Conservation (phyloP, 2,113 vertebrate genomes). For the Perca schrenkii region DNA sequence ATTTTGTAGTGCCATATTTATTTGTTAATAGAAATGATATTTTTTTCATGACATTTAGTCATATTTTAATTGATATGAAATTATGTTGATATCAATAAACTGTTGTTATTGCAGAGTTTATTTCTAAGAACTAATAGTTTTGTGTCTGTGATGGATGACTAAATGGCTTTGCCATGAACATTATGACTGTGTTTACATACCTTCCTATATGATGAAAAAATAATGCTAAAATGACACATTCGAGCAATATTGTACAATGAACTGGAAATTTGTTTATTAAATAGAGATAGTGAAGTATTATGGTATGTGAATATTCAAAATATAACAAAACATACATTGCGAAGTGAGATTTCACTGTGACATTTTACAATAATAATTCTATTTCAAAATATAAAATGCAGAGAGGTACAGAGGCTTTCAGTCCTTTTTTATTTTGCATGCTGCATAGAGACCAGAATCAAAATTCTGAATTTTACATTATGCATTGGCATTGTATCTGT, state of each 20-base stretch:
- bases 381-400: not conserved
- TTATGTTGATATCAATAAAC: not conserved
- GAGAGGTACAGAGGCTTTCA: not conserved
- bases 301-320: not conserved
- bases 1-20: not conserved
- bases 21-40: not conserved
- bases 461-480: not conserved
- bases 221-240: not conserved
- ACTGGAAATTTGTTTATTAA: not conserved
- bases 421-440: not conserved
- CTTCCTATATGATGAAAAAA: not conserved
- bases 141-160: not conserved
- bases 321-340: not conserved
- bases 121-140: not conserved
- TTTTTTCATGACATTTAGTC: not conserved
- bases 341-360: constrained; percentile 3
- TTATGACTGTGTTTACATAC: not conserved
- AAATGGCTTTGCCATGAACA: not conserved
- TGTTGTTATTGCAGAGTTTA: not conserved
- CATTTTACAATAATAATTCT: not conserved
- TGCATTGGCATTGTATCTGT: not conserved
- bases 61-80: not conserved
- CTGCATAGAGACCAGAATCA: not conserved
- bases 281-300: not conserved
- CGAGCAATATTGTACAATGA: not conserved